Evolutionary conservation across 2,888 invertebrate genomes (phyloP), one percentile per base, ranked within the genome.

Genomic region (Prostheceraeus crozeri): DNA sequence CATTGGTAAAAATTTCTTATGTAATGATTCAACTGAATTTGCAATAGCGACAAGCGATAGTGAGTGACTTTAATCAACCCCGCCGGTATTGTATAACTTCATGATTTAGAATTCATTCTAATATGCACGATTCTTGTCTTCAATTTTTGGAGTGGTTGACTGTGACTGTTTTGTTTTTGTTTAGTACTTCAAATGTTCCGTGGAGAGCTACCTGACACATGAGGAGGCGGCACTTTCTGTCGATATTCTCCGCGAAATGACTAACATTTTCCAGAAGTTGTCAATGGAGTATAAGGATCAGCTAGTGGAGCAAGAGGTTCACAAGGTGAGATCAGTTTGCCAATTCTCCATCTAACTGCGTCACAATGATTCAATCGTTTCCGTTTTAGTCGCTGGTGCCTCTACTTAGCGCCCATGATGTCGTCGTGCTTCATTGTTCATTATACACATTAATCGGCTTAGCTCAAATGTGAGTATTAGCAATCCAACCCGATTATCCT

Each of bases 251-350:
- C 72, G 72, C 59, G 73, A 75, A 64, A 70, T 74, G 68, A 72
- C 72, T 58, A 74, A 73, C 63, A 73, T 75, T 53, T 73, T 73
- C 65, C 73, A 73, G 64, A 75, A 75, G 66, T 61, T 74, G 57
- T 71, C 72, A 16, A 36, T 23, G 16, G 35, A 66, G 69, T 1
- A 65, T 69, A 4, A 71, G 63, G 69, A 70, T 57, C 68, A 67
- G 68, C 63, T 74, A 46, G 67, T 71, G 14, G 66, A 67, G 3
- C 69, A 66, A 65, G 68, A 69, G 4, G 71, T 69, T 19, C 71
- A 73, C 58, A 66, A 67, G 67, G n/a, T n/a, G n/a, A n/a, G n/a
- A n/a, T n/a, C n/a, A n/a, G n/a, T n/a, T n/a, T n/a, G n/a, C n/a
- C n/a, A n/a, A n/a, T n/a, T n/a, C n/a, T n/a, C n/a, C n/a, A n/a